Base-by-base conservation (phyloP, 2,888 invertebrate genomes). In the Selenia dentaria region DNA sequence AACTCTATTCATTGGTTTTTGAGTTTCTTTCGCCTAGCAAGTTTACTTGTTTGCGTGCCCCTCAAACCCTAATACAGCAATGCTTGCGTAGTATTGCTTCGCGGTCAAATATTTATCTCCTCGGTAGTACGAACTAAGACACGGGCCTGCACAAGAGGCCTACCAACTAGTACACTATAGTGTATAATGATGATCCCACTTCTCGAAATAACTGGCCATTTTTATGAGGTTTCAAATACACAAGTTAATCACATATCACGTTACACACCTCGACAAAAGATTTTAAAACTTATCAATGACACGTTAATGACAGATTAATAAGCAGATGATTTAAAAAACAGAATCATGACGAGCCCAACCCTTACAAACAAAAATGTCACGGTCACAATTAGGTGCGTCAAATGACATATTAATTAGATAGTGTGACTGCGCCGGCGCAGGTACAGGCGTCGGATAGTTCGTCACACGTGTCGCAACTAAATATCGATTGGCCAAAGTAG, bases 401-500 rank as follows among this genome's bases (percentile, higher is more conserved):
- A 72, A 67, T 61, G 71, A 60, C 59, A 54, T 46, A 56, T 59
- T 62, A 62, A 62, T 73, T 64, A 69, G 55, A 62, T 50, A 57
- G 44, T 55, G 26, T 18, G 40, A 8, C 26, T 60, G 53, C 43
- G 49, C 40, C 26, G 24, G 45, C 55, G 51, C 53, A 45, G 44
- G 33, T 57, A 62, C 62, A 65, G 53, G 55, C 56, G 50, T 44
- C 54, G 57, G 45, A 55, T 52, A 25, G 47, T 47, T 70, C 78
- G 78, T 79, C 79, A 74, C 71, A 63, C 14, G 63, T 78, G 81
- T 74, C 73, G 85, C 74, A 85, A 85, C 78, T 73, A 60, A 80
- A 79, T 82, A 84, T 85, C 80, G 79, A 82, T 79, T 70, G 68
- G 63, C 53, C 49, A 49, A 80, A 65, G 64, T 80, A 67, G 86